Evolutionary conservation across 2,113 vertebrate species (phyloP), one percentile per base, ranked within the genome.

Genomic region (Zosterops lateralis): DNA sequence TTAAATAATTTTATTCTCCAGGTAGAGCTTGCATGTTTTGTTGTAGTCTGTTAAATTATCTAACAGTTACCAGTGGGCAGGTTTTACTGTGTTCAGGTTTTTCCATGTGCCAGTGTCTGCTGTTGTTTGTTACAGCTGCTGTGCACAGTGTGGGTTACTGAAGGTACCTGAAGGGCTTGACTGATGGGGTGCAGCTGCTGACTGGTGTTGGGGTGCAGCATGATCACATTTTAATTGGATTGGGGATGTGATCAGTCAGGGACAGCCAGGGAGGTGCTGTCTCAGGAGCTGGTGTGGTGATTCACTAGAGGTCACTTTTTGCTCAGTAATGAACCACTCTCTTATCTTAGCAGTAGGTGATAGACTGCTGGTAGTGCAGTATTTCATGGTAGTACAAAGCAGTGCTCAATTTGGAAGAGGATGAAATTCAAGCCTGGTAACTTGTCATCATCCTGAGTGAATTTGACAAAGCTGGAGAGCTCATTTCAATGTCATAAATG

Each of bases 231-330:
- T 67, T 60, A 74, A 11, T 21, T 71, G 34, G 20, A 5, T 0
- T 0, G 1, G 48, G 71, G 87, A 57, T 9, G 36, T 21, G 60
- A 71, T 65, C 32, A 32, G 75, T 16, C 58, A n/a, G 72, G 31
- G 90, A 38, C 53, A 87, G 78, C 62, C 56, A 11, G 47, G 71
- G 77, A 68, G 74, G 14, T 26, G 29, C 2, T 21, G 42, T n/a
- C 65, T 73, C 38, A 7, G 84, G 77, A 79, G 40, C 42, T n/a
- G 74, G 9, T 18, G 57, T 21, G 29, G 5, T 50, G 93, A 54
- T 70, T 85, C 92, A 90, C 64, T 74, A 50, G 77, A 81, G 77
- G 70, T 93, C 94, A 91, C 67, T 74, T 92, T 61, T 79, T 61
- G 64, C 77, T 92, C 57, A 31, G 24, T 40, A 24, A 77, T 29